Evolutionary conservation across 1,140 invertebrate species (phyloP).

Genomic region (Trichomalopsis sarcophagae): DNA sequence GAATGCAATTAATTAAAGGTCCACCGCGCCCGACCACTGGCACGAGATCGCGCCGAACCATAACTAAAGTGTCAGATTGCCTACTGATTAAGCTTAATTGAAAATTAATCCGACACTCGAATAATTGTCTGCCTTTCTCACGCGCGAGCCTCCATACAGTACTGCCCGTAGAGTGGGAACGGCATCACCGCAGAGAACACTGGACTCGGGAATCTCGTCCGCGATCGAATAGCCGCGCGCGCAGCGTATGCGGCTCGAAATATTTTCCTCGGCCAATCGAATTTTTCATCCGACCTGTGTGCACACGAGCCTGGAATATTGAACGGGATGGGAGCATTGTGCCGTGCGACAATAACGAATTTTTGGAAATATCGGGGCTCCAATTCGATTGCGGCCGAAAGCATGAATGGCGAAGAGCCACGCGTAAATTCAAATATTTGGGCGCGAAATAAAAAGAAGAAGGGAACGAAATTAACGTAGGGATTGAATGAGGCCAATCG

Average conservation of each 20-base stretch:
- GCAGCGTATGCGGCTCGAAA: background rate
- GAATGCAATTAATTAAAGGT: background rate
- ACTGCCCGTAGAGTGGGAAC: background rate
- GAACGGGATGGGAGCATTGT: background rate
- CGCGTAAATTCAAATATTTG: background rate
- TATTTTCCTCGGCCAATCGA: background rate
- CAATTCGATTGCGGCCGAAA: background rate
- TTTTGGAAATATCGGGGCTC: background rate
- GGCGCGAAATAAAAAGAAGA: no score
- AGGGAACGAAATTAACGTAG: no score
- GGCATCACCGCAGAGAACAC: no score
- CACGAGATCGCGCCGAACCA: no score
- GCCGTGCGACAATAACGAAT: background rate
- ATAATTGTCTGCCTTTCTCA: background rate
- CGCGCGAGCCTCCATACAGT: background rate
- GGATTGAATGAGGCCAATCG: background rate
- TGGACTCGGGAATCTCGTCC: background rate
- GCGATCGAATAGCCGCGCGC: no score
- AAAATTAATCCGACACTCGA: constrained; percentile 6
- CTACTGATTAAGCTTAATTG: constrained; percentile 10
- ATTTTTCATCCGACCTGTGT: background rate
- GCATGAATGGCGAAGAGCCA: background rate
- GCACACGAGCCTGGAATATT: background rate
- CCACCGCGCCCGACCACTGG: background rate
- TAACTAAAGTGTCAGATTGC: background rate